A percentile compares a stretch with the other conserved stretches of the same genome.
phyloP scores from a whole-genome alignment of 2,888 invertebrate species.

The Catocala sponsa region DNA sequence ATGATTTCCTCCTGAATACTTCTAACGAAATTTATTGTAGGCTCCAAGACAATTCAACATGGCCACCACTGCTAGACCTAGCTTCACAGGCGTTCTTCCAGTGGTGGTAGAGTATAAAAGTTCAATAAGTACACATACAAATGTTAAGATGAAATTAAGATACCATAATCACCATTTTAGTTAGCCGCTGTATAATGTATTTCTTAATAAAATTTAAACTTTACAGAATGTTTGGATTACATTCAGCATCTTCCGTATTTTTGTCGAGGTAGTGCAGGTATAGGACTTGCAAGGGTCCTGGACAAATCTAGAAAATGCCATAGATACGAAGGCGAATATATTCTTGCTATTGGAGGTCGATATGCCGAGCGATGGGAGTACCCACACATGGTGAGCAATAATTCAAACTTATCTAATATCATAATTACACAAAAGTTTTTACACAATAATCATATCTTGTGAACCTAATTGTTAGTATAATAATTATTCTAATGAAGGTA shows the following conservation, averaged over 20 bases:
- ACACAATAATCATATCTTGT: too few species aligned
- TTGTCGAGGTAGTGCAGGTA: background rate
- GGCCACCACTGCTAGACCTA: too few species aligned
- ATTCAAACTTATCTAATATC: too few species aligned
- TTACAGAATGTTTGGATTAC: background rate
- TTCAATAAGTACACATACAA: too few species aligned
- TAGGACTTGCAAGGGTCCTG: background rate
- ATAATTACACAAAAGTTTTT: too few species aligned
- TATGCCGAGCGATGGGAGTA: background rate
- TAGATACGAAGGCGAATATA: background rate
- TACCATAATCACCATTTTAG: background rate
- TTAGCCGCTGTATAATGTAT: background rate
- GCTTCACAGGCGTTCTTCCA: too few species aligned
- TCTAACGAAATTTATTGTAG: too few species aligned
- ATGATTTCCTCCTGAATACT: too few species aligned
- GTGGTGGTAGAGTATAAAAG: too few species aligned
- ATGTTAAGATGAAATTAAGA: background rate
- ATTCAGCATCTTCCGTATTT: background rate
- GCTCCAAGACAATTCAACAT: too few species aligned
- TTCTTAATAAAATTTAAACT: background rate
- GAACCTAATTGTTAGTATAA: too few species aligned
- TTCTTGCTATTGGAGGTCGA: background rate
- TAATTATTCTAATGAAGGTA: too few species aligned
- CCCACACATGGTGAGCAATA: conserved; percentile 5
- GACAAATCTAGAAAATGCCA: background rate